phyloP scores from a whole-genome alignment of 2,888 invertebrate species.

The Papilio elwesi region DNA sequence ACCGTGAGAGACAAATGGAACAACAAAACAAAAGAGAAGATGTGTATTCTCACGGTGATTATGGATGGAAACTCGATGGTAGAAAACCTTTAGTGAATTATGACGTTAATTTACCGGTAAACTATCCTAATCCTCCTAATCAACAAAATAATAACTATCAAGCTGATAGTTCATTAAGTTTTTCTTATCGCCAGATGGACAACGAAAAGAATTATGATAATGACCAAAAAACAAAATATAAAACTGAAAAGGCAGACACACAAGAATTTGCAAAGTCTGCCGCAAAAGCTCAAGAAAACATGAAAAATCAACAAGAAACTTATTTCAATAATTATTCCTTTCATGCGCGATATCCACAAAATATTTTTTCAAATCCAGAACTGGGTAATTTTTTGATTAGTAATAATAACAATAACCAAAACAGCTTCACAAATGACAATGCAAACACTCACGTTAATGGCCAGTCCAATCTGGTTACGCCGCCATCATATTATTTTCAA shows the following conservation, averaged over 20 bases:
- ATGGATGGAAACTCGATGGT: constrained; percentile 77
- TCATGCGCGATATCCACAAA: constrained; percentile 52
- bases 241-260: constrained; percentile 52
- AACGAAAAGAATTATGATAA: constrained; percentile 64
- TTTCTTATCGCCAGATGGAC: constrained; percentile 75
- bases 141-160: constrained; percentile 60
- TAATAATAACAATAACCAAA: constrained; percentile 61
- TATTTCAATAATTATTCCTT: constrained; percentile 52
- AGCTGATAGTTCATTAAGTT: constrained; percentile 65
- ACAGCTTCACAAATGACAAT: constrained; percentile 54
- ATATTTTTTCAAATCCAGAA: constrained; percentile 45
- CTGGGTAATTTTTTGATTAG: constrained; percentile 51
- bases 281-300: constrained; percentile 71
- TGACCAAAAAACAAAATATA: constrained; percentile 67
- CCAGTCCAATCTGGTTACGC: constrained; percentile 69
- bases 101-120: constrained; percentile 59
- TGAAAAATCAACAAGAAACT: constrained; percentile 65
- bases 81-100: constrained; percentile 63
- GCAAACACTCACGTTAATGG: constrained; percentile 55
- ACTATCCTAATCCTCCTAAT: constrained; percentile 61
- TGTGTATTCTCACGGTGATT: constrained; percentile 76
- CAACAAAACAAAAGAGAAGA: constrained; percentile 64
- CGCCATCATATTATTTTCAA: constrained; percentile 64
- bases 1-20: constrained; percentile 63
- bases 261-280: too few relatives aligned